Evolutionary conservation across 2,797 vertebrate genomes (phyloP).

Genomic region (Silurus lanzhouensis): DNA sequence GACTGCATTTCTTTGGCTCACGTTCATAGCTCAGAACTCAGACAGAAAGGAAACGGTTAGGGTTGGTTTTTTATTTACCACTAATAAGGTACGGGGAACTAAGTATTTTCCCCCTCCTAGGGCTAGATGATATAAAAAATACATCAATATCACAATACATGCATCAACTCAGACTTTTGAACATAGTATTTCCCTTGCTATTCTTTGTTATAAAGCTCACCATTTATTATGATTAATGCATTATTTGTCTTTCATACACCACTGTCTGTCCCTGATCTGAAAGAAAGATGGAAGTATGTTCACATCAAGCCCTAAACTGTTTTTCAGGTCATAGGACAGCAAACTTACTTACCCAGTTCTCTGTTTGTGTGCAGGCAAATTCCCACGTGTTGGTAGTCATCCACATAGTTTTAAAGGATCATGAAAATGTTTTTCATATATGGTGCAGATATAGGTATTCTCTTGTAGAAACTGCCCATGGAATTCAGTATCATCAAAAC

Average conservation of each 20-base stretch:
- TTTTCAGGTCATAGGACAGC: not conserved
- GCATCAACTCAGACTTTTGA: not conserved
- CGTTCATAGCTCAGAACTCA: conserved; percentile 28
- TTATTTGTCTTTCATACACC: not conserved
- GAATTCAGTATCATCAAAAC: not conserved
- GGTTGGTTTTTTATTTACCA: conserved; percentile 35
- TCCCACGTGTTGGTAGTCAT: not conserved
- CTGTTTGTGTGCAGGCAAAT: not conserved
- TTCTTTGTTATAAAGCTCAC: not conserved
- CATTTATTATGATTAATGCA: not conserved
- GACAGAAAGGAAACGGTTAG: conserved; percentile 24
- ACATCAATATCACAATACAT: not conserved
- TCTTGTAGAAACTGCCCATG: not conserved
- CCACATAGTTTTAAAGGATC: not conserved
- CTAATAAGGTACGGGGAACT: conserved; percentile 15
- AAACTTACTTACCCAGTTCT: not conserved
- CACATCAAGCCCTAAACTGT: not conserved
- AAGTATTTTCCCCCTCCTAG: too few relatives aligned
- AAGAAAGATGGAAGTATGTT: too few relatives aligned
- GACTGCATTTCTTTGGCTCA: conserved; percentile 43
- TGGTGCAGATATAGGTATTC: not conserved
- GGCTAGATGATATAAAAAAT: not conserved
- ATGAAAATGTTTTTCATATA: not conserved
- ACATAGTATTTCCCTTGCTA: not conserved
- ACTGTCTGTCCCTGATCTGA: not conserved